Evolutionary conservation across 2,797 vertebrate species (phyloP).

Genomic region (Pagetopsis macropterus): DNA sequence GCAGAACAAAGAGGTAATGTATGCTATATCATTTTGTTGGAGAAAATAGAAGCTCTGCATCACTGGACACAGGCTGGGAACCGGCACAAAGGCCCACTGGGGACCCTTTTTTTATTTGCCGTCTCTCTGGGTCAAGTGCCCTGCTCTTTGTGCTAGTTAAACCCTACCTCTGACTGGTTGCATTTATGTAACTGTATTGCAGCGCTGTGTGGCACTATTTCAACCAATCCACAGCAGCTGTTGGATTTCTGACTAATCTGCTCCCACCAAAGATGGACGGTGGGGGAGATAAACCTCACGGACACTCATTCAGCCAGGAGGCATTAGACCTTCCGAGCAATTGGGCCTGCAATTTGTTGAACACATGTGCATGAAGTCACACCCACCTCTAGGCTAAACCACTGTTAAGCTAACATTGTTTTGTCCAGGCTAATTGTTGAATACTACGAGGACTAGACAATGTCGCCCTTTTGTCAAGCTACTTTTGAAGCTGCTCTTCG

Average conservation of each 20-base stretch:
- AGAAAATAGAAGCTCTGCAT: conserved; percentile 39
- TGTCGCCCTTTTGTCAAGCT: background rate
- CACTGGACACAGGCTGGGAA: conserved; percentile 19
- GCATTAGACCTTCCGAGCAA: conserved; percentile 35
- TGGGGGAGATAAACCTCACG: conserved; percentile 59
- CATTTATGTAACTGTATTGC: conserved; percentile 78
- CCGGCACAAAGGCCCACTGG: conserved; percentile 25
- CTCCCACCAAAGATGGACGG: conserved; percentile 68
- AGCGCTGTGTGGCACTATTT: conserved; percentile 71
- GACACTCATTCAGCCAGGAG: conserved; percentile 38
- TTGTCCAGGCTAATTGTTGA: conserved; percentile 17
- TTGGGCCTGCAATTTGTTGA: conserved; percentile 34
- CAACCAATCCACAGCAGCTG: conserved; percentile 80
- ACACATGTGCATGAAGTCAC: conserved; percentile 12
- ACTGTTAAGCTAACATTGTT: conserved; percentile 13
- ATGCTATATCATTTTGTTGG: conserved; percentile 5
- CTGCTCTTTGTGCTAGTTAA: conserved; percentile 67
- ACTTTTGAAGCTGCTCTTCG: background rate
- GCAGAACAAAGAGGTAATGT: background rate
- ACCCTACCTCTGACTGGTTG: conserved; percentile 51
- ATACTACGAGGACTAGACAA: background rate
- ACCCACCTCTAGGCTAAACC: conserved; percentile 11
- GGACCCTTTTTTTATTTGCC: conserved; percentile 18
- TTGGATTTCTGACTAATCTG: conserved; percentile 79
- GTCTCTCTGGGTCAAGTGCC: conserved; percentile 67